Evolutionary conservation across 2,888 invertebrate genomes (phyloP).

Genomic region (Drosophila affinis): DNA sequence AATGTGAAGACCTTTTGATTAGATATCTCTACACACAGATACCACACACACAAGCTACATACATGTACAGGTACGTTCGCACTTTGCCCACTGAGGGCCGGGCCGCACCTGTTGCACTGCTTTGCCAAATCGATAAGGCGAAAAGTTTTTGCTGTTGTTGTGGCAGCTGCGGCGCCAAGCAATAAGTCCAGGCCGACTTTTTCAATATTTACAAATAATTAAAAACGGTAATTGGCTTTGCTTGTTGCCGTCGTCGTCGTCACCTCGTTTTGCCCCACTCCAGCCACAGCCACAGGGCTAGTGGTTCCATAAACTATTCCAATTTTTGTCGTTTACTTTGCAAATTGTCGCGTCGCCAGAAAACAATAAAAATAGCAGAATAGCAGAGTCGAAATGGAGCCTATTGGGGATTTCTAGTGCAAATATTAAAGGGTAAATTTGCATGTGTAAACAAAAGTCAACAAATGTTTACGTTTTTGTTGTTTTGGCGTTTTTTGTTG

Average conservation of each 20-base stretch:
- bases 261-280: not conserved
- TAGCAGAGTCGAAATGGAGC: conserved; percentile 19
- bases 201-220: conserved; percentile 71
- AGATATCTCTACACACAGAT: conserved; percentile 52
- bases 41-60: conserved; percentile 6
- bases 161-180: conserved; percentile 31
- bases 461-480: conserved; percentile 63
- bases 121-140: conserved; percentile 33
- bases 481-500: conserved; percentile 5
- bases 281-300: too few relatives aligned
- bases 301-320: conserved; percentile 12
- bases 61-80: conserved; percentile 17
- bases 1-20: conserved; percentile 53
- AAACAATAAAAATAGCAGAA: conserved; percentile 16
- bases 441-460: conserved; percentile 49
- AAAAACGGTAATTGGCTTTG: conserved; percentile 68
- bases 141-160: not conserved
- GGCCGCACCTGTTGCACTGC: conserved; percentile 36
- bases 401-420: conserved; percentile 17
- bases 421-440: conserved; percentile 56
- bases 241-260: conserved; percentile 45
- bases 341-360: conserved; percentile 46
- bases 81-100: conserved; percentile 29
- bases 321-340: conserved; percentile 50
- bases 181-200: conserved; percentile 25